Conservation (phyloP, 2,113 vertebrate species). For the Setophaga petechia region DNA sequence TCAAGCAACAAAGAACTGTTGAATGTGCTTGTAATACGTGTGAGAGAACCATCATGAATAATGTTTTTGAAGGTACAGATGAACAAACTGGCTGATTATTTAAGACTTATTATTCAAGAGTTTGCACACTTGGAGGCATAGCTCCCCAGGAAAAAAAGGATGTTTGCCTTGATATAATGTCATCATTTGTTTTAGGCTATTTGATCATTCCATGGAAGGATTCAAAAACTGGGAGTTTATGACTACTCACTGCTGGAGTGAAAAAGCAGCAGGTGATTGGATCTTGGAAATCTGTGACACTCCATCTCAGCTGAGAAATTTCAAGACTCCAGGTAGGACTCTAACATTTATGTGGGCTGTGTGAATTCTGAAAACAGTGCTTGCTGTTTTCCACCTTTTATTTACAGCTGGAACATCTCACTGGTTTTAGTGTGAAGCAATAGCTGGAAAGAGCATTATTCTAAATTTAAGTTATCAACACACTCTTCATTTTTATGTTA, state of each 20-base stretch:
- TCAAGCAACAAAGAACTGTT: background rate
- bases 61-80: background rate
- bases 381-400: background rate
- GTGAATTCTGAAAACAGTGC: background rate
- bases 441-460: background rate
- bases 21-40: background rate
- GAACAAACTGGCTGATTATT: background rate
- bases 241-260: constrained; percentile 99
- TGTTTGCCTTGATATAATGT: background rate
- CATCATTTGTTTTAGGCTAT: constrained; percentile 81
- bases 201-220: constrained; percentile 99
- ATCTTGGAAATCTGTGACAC: constrained; percentile 96
- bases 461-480: background rate
- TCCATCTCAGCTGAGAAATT: constrained; percentile 94
- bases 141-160: background rate
- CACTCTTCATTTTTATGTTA: background rate
- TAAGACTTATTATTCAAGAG: background rate
- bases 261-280: constrained; percentile 96
- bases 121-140: background rate
- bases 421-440: background rate
- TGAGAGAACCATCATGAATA: background rate
- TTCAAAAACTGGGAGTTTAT: constrained; percentile 99
- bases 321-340: constrained; percentile 92
- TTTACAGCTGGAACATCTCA: background rate
- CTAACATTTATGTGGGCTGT: background rate